These are phyloP conservation scores for Xestia c-nigrum DNA, from an alignment of 2,888 invertebrate species.

Conservation along the genomic window DNA sequence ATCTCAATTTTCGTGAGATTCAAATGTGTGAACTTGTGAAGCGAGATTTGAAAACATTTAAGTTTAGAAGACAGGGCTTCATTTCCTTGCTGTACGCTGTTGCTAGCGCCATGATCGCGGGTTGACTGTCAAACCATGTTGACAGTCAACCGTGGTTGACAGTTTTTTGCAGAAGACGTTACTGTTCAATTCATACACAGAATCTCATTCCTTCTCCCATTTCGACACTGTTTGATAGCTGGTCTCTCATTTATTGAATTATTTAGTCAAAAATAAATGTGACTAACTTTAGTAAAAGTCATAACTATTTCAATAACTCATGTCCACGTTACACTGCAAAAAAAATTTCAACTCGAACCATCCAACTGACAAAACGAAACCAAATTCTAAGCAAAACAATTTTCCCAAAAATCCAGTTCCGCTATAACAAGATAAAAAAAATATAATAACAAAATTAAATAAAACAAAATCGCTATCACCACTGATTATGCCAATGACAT, in stretches of 20 bases:
- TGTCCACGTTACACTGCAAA: background rate
- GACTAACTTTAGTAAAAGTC: background rate
- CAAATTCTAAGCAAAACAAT: conserved; percentile 1
- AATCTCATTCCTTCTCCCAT: background rate
- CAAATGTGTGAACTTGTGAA: conserved; percentile 7
- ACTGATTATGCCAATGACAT: conserved; percentile 48
- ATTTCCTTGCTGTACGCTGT: too few species aligned
- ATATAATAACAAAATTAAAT: conserved; percentile 33
- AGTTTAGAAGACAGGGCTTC: too few species aligned
- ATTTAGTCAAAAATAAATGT: background rate
- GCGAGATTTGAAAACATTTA: too few species aligned
- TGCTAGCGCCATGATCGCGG: too few species aligned
- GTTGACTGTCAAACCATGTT: too few species aligned
- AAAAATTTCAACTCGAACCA: background rate
- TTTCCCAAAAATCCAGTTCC: conserved; percentile 26
- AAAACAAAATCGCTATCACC: conserved; percentile 34
- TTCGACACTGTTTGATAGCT: background rate
- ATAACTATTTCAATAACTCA: background rate
- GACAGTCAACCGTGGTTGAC: too few species aligned
- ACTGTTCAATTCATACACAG: background rate
- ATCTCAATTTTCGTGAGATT: background rate
- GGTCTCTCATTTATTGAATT: background rate
- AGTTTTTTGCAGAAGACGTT: background rate
- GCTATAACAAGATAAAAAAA: conserved; percentile 12
- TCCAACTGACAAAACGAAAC: background rate